A percentile compares a stretch with the other conserved stretches of the same genome.
phyloP scores from a whole-genome alignment of 23 tunicate species.

The Pegea sp. region DNA sequence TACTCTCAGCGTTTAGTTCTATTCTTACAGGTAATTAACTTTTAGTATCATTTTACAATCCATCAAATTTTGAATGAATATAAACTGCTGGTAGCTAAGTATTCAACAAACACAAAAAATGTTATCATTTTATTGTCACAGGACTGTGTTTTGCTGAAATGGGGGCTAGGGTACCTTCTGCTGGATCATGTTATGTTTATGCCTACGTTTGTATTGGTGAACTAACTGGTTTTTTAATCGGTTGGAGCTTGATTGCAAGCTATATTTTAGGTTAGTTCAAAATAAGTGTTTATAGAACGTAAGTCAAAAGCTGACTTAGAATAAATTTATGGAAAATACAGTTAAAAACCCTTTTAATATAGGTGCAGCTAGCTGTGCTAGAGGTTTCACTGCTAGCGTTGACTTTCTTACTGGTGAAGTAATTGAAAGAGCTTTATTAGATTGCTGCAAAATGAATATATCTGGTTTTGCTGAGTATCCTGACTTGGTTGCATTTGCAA shows the following conservation, averaged over 20 bases:
- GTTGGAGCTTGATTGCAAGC: neutral
- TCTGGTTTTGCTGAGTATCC: slow-evolving; percentile 75
- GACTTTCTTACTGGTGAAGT: no score
- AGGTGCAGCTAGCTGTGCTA: slow-evolving; percentile 82
- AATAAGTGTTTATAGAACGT: no score
- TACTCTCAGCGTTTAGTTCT: no score
- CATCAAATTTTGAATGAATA: no score
- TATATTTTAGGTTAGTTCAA: neutral
- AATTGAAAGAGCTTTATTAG: slow-evolving; percentile 84
- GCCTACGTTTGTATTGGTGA: neutral
- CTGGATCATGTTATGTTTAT: neutral
- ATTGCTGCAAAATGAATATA: slow-evolving; percentile 17
- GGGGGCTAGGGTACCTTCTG: neutral
- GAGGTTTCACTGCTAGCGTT: slow-evolving; percentile 80
- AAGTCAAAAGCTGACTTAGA: no score
- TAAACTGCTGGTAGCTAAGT: no score
- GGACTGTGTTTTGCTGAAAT: neutral
- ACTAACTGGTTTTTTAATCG: neutral
- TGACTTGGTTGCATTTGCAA: slow-evolving; percentile 64
- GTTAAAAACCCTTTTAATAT: no score
- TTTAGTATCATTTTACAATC: no score
- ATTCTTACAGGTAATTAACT: no score
- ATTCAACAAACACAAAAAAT: no score
- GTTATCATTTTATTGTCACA: no score
- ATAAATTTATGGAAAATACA: no score